phyloP scores from a whole-genome alignment of 2,888 invertebrate genomes.

The Cremastinae sp. region DNA sequence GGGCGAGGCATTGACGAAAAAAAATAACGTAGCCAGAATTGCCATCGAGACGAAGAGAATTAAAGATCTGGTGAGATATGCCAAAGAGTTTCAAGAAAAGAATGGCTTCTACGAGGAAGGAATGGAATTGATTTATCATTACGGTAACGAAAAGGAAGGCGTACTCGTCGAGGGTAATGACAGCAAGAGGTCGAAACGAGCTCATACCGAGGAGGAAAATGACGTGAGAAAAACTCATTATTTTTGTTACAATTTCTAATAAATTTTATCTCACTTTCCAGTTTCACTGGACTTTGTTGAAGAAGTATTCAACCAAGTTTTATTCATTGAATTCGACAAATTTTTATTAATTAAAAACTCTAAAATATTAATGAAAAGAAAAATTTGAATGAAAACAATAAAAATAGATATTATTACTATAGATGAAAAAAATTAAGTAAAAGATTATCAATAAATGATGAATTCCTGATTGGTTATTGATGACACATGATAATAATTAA shows the following conservation, averaged over 20 bases:
- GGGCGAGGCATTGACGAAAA: constrained; percentile 73
- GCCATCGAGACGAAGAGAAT: constrained; percentile 70
- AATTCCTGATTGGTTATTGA: no score
- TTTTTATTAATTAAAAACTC: no score
- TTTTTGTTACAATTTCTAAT: background rate
- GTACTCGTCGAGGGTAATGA: no score
- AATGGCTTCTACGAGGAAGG: constrained; percentile 78
- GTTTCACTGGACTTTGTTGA: no score
- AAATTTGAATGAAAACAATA: no score
- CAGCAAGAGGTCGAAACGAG: constrained; percentile 68
- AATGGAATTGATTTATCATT: constrained; percentile 77
- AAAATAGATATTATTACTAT: no score
- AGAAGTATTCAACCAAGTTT: no score
- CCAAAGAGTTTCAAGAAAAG: constrained; percentile 74
- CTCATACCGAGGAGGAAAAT: constrained; percentile 63
- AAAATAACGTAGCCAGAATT: constrained; percentile 71
- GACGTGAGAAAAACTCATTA: constrained; percentile 65
- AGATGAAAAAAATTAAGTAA: no score
- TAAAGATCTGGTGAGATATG: constrained; percentile 74
- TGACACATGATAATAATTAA: no score
- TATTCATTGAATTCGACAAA: no score
- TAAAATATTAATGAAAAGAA: no score
- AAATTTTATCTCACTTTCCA: background rate
- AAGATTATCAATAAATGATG: no score
- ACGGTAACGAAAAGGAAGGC: constrained; percentile 66